These are phyloP conservation scores for Esox lucius DNA, from an alignment of 2,797 vertebrate species.

Conservation along the genomic window DNA sequence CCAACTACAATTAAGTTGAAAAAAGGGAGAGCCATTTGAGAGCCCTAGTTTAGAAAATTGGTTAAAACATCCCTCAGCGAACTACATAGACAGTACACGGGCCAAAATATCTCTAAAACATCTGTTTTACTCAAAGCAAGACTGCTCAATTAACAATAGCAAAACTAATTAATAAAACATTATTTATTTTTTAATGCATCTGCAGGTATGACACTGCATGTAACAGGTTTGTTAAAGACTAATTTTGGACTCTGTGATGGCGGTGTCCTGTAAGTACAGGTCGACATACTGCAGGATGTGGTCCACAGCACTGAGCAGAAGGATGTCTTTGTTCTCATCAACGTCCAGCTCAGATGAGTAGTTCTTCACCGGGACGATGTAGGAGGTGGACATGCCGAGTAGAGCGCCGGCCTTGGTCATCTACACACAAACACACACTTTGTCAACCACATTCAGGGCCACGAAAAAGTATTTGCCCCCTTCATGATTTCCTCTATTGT, in stretches of 20 bases:
- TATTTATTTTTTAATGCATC: neutral
- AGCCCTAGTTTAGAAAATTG: neutral
- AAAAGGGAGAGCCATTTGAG: neutral
- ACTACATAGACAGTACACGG: neutral
- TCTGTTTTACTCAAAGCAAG: neutral
- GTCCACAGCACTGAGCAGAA: constrained; percentile 72
- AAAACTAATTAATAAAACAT: neutral
- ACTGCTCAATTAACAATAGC: neutral
- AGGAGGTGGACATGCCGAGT: constrained; percentile 78
- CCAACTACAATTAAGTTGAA: too few relatives aligned
- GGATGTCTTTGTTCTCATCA: constrained; percentile 68
- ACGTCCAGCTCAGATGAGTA: constrained; percentile 74
- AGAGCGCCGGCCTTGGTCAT: constrained; percentile 67
- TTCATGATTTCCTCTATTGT: too few relatives aligned
- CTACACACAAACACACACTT: constrained; percentile 54
- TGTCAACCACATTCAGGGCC: neutral
- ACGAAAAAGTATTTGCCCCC: too few relatives aligned
- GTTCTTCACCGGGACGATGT: constrained; percentile 83
- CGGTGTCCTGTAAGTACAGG: constrained; percentile 67
- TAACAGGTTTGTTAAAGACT: neutral
- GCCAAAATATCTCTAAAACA: neutral
- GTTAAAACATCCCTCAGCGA: neutral
- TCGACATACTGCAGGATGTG: constrained; percentile 77
- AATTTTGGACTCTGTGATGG: neutral
- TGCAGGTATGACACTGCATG: neutral